Percentiles rank a stretch among this genome's conserved stretches.
These are phyloP conservation scores for Panurus biarmicus DNA, from an alignment of 2,113 vertebrate genomes.

Conservation along the genomic window DNA sequence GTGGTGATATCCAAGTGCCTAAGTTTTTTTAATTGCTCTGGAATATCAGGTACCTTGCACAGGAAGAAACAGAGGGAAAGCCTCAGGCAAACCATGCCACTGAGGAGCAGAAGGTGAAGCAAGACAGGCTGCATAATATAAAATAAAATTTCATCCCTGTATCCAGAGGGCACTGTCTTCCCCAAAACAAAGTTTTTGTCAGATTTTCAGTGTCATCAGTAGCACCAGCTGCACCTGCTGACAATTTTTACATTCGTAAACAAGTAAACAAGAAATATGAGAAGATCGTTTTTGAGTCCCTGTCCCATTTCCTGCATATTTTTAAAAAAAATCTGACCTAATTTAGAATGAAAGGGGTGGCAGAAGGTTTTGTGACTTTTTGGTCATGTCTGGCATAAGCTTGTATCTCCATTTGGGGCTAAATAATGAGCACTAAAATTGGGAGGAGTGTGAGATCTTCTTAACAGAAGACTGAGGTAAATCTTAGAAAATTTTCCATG, in stretches of 20 bases:
- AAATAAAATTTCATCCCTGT: not conserved
- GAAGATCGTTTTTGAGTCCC: not conserved
- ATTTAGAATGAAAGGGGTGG: not conserved
- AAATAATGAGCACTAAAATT: not conserved
- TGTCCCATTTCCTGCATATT: not conserved
- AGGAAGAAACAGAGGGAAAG: not conserved
- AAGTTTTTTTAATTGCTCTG: not conserved
- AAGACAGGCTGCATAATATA: not conserved
- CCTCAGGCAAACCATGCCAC: not conserved
- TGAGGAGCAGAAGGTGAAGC: not conserved
- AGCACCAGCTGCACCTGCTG: not conserved
- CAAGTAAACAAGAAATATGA: not conserved
- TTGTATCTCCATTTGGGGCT: not conserved
- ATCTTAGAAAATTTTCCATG: not conserved
- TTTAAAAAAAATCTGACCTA: not conserved
- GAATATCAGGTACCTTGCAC: not conserved
- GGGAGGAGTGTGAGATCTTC: fast-evolving
- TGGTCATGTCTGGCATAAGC: not conserved
- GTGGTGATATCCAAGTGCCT: not conserved
- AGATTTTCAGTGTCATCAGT: not conserved
- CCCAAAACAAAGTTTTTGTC: not conserved
- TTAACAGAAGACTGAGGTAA: not conserved
- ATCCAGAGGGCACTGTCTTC: not conserved
- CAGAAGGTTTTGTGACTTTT: not conserved
- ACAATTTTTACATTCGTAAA: not conserved